Evolutionary conservation across 2,797 vertebrate genomes (phyloP).

Genomic region (Tapera naevia): DNA sequence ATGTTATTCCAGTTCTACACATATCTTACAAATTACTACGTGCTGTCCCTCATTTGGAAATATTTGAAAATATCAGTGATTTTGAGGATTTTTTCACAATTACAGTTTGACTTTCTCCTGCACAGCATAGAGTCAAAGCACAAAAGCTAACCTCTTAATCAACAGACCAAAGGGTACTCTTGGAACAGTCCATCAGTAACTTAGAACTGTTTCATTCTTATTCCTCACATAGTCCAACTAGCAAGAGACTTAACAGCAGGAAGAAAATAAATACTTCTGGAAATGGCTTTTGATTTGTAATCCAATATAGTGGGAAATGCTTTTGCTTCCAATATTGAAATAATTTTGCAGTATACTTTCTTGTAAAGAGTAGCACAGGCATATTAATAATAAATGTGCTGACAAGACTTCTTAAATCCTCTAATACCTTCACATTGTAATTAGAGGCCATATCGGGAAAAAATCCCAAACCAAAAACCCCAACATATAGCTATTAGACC

Average conservation of each 20-base stretch:
- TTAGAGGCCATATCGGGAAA: background rate
- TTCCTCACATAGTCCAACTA: background rate
- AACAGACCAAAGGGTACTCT: conserved; percentile 37
- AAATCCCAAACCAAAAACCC: background rate
- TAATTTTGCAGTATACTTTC: conserved; percentile 17
- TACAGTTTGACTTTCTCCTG: conserved; percentile 26
- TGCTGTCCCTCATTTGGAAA: conserved; percentile 36
- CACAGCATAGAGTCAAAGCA: conserved; percentile 12
- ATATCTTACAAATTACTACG: conserved; percentile 58
- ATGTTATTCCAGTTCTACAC: conserved; percentile 59
- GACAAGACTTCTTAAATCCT: conserved; percentile 5
- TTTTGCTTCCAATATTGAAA: conserved; percentile 32
- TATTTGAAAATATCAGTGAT: conserved; percentile 26
- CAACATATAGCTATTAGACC: background rate
- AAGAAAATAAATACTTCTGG: conserved; percentile 22
- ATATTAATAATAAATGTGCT: conserved; percentile 24
- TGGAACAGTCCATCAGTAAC: conserved; percentile 25
- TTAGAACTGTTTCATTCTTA: conserved; percentile 26
- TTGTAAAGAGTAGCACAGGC: conserved; percentile 29
- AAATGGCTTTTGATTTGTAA: conserved; percentile 38
- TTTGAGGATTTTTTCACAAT: conserved; percentile 35
- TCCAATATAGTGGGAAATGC: background rate
- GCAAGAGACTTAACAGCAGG: conserved; percentile 16
- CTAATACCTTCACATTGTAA: conserved; percentile 1
- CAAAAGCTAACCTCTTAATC: conserved; percentile 12